phyloP scores from a whole-genome alignment of 1,140 invertebrate genomes.

The Portunus trituberculatus region DNA sequence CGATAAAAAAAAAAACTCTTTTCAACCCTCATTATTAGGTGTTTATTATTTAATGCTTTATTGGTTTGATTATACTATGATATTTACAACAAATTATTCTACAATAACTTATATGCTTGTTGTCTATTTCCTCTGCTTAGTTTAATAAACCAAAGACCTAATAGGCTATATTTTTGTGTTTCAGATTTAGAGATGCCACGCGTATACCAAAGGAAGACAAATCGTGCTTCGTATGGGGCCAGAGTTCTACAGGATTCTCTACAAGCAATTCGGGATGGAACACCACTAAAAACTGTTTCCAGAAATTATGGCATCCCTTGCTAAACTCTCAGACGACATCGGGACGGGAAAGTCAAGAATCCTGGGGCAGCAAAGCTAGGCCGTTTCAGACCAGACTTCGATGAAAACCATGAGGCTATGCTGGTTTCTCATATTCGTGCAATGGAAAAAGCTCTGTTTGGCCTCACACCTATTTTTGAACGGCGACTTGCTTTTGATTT shows the following conservation, averaged over 20 bases:
- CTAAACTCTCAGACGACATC: slow-evolving; percentile 45
- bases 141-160: background rate
- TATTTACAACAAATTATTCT: background rate
- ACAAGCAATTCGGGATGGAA: slow-evolving; percentile 54
- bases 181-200: slow-evolving; percentile 42
- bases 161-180: slow-evolving; percentile 26
- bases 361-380: background rate
- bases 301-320: slow-evolving; percentile 55
- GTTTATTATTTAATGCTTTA: background rate
- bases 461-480: slow-evolving; percentile 53
- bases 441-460: slow-evolving; percentile 57
- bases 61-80: background rate
- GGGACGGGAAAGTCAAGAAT: slow-evolving; percentile 52
- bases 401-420: too few species aligned
- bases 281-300: slow-evolving; percentile 39
- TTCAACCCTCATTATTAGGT: background rate
- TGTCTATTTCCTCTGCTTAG: background rate
- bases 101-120: background rate
- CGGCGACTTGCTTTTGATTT: slow-evolving; percentile 47
- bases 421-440: slow-evolving; percentile 37
- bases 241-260: background rate
- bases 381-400: slow-evolving; percentile 36
- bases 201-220: slow-evolving; percentile 35
- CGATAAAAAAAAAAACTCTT: background rate
- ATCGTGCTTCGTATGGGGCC: slow-evolving; percentile 45